A percentile compares a stretch with the other conserved stretches of the same genome.
These are phyloP conservation scores for Luehdorfia chinensis DNA, from an alignment of 1,140 invertebrate genomes.

Conservation along the genomic window DNA sequence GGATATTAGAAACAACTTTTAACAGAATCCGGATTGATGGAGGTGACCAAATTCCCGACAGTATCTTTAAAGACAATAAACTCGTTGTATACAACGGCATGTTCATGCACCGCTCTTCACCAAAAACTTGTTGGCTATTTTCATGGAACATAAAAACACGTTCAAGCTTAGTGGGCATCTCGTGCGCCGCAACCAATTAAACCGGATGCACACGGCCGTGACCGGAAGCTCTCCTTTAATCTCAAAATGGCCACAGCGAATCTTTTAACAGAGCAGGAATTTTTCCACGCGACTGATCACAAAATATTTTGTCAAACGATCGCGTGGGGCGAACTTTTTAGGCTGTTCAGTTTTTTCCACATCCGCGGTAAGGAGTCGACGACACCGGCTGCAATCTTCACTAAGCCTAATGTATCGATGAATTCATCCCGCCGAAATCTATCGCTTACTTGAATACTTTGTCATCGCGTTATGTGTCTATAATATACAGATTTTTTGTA, in stretches of 20 bases:
- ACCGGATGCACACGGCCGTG: conserved; percentile 56
- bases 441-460: too few species aligned
- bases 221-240: conserved; percentile 70
- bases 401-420: not conserved
- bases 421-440: too few species aligned
- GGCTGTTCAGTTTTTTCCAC: conserved; percentile 31
- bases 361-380: conserved; percentile 9
- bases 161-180: conserved; percentile 1
- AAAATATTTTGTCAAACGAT: conserved; percentile 61
- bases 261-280: conserved; percentile 61
- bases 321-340: conserved; percentile 56
- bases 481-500: too few species aligned
- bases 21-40: too few species aligned
- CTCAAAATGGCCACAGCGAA: conserved; percentile 66
- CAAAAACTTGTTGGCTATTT: too few species aligned
- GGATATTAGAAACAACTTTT: too few species aligned
- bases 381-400: conserved; percentile 3
- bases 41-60: too few species aligned
- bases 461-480: too few species aligned
- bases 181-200: too few species aligned
- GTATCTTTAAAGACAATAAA: too few species aligned
- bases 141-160: conserved; percentile 9
- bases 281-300: conserved; percentile 64
- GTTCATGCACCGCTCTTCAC: too few species aligned
- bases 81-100: too few species aligned